Evolutionary conservation across 1,140 invertebrate species (phyloP).

Genomic region (Mesaphorura yosii): DNA sequence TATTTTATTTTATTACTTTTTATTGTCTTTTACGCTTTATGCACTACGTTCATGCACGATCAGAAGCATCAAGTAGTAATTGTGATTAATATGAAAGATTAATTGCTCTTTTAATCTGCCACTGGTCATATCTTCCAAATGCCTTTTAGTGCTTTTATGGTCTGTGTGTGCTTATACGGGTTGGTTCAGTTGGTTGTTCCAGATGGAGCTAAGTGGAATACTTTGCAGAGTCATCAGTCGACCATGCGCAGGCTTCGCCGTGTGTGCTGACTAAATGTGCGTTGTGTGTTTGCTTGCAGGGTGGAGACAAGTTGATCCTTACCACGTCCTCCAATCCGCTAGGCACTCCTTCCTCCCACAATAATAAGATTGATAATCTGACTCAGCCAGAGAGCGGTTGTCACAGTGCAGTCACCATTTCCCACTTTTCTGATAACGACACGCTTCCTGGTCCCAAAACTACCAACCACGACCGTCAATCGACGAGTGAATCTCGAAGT

Average conservation of each 20-base stretch:
- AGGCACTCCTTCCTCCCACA: conserved; percentile 6
- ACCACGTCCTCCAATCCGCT: conserved; percentile 36
- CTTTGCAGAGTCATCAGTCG: too few species aligned
- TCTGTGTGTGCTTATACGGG: neutral
- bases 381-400: conserved; percentile 35
- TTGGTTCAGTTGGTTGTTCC: neutral
- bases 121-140: conserved; percentile 9
- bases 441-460: conserved; percentile 34
- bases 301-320: conserved; percentile 61
- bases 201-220: neutral
- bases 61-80: neutral
- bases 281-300: conserved; percentile 38
- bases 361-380: too few species aligned
- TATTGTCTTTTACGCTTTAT: conserved; percentile 10
- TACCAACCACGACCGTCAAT: conserved; percentile 33
- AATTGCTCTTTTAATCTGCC: conserved; percentile 11
- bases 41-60: neutral
- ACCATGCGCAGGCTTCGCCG: too few species aligned
- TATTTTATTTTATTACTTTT: conserved; percentile 3
- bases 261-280: too few species aligned
- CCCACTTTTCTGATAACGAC: conserved; percentile 44
- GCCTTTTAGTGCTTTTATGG: conserved; percentile 15
- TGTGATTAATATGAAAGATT: conserved; percentile 10
- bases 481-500: neutral
- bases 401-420: conserved; percentile 44